These are phyloP conservation scores for Bothrops jararaca DNA, from an alignment of 2,113 vertebrate species.

Conservation along the genomic window DNA sequence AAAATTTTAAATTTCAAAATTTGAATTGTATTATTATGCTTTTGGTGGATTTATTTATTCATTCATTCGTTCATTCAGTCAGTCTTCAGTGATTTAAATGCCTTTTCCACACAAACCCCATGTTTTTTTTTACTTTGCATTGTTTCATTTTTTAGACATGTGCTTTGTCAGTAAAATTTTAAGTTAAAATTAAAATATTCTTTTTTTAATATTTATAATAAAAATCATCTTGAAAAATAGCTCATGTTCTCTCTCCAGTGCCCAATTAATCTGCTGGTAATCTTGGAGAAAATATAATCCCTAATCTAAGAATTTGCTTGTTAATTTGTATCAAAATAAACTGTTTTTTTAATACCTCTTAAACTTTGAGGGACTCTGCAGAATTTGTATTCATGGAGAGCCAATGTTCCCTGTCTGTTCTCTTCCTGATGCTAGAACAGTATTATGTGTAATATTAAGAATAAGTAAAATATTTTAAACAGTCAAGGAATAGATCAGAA, in stretches of 20 bases:
- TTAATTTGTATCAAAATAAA: not conserved
- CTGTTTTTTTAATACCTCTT: not conserved
- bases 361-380: not conserved
- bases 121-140: not conserved
- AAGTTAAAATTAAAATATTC: not conserved
- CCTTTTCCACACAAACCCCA: not conserved
- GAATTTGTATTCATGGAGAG: not conserved
- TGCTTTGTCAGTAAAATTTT: not conserved
- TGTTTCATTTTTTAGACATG: not conserved
- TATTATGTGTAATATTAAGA: not conserved
- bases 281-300: not conserved
- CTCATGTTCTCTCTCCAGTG: not conserved
- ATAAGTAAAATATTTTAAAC: not conserved
- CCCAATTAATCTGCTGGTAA: not conserved
- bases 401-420: not conserved
- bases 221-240: not conserved
- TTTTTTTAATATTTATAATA: not conserved
- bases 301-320: not conserved
- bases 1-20: not conserved
- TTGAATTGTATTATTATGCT: not conserved
- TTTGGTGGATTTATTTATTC: not conserved
- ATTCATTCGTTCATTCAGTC: not conserved
- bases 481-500: not conserved
- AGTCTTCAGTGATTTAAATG: not conserved
- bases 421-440: not conserved